Evolutionary conservation across 2,113 vertebrate genomes (phyloP), one percentile per base, ranked within the genome.

Genomic region (Notothenia coriiceps): DNA sequence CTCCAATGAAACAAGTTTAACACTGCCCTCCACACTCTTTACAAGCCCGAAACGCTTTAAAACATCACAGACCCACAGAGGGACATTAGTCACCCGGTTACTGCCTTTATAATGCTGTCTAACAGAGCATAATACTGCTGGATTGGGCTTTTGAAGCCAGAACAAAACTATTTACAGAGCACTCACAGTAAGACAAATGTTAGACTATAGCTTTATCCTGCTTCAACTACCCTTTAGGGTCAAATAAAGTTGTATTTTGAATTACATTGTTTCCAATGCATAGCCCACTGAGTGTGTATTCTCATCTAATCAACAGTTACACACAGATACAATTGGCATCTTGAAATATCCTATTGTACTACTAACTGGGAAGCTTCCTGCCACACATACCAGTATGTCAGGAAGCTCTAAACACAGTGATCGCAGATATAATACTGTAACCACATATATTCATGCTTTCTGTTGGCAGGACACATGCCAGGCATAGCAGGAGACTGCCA

Each of bases 1-100:
- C 81, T 82, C 74, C 66, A 52, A 59, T 66, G 74, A 83, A 88
- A 69, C 60, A 79, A 82, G 50, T 46, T 56, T 64, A 46, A 3
- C 17, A n/a, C 25, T 72, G 70, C 35, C 7, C 35, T 68, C 72
- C 69, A 52, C 18, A 15, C 29, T 7, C 63, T 71, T 54, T 72
- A 29, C 63, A 55, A 75, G 71, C 49, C 63, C 78, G 44, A 43
- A 46, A 65, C 10, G 55, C 60, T 73, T 79, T 66, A 44, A 1
- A 52, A 43, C 50, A 20, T 35, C 43, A 14, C 15, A 56, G 44
- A 52, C 25, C 0, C 5, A 35, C 18, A 17, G 68, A 52, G 15
- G 35, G 25, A 18, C 25, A 33, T 33, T 40, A 22, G 35, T 74
- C 59, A 10, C 12, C 15, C 20, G 11, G n/a, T 52, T 47, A 13